Evolutionary conservation across 1,140 invertebrate genomes (phyloP).

Genomic region (Drosophila funebris): DNA sequence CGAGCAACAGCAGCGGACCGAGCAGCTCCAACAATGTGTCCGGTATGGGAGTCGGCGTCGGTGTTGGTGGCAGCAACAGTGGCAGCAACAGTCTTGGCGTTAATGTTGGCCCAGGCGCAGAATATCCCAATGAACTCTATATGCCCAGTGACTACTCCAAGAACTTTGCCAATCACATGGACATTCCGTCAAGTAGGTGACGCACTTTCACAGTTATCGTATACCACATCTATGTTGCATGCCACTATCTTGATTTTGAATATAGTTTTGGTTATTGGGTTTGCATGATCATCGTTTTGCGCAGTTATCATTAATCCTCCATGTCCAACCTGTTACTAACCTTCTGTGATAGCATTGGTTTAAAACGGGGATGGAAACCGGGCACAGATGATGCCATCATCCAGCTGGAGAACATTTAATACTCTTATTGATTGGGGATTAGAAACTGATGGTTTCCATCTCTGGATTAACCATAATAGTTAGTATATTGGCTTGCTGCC

Average conservation of each 20-base stretch:
- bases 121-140: constrained; percentile 82
- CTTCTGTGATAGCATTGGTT: constrained; percentile 5
- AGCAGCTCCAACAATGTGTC: constrained; percentile 43
- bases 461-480: constrained; percentile 27
- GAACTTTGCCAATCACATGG: constrained; percentile 83
- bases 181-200: constrained; percentile 83
- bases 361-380: constrained; percentile 48
- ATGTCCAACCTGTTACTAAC: constrained; percentile 37
- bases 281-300: constrained; percentile 14
- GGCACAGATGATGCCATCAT: not conserved
- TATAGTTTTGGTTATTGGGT: constrained; percentile 11
- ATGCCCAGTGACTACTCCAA: constrained; percentile 81
- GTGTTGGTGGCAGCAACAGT: constrained; percentile 14
- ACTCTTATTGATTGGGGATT: not conserved
- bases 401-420: not conserved
- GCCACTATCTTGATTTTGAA: constrained; percentile 21
- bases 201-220: not conserved
- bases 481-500: constrained; percentile 4
- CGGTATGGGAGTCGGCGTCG: constrained; percentile 8
- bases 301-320: constrained; percentile 16
- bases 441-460: constrained; percentile 38
- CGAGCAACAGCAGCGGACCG: constrained; percentile 33
- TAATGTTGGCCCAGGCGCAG: constrained; percentile 36
- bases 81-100: constrained; percentile 20
- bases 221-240: constrained; percentile 60